Conservation (phyloP, 1,140 invertebrate genomes). For the Bombyx mori region ASM3026992v2 NC_085121.1:3036001-3036500, state of each 20-base stretch:
- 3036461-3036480: conserved; percentile 47
- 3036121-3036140: conserved; percentile 58
- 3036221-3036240: conserved; percentile 19
- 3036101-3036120: conserved; percentile 33
- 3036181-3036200: conserved; percentile 28
- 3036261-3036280: conserved; percentile 6
- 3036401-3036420: conserved; percentile 42
- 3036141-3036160: conserved; percentile 42
- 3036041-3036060: conserved; percentile 30
- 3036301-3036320: conserved; percentile 26
- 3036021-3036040: conserved; percentile 40
- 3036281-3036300: conserved; percentile 5
- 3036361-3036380: conserved; percentile 52
- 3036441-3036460: conserved; percentile 47
- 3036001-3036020: conserved; percentile 32
- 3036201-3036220: conserved; percentile 24
- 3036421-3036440: conserved; percentile 43
- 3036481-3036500: conserved; percentile 45
- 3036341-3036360: conserved; percentile 46
- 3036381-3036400: conserved; percentile 49
- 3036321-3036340: conserved; percentile 62
- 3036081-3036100: conserved; percentile 47
- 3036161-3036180: conserved; percentile 22
- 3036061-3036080: conserved; percentile 51
- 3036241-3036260: conserved; percentile 1